Percentiles rank a stretch among this genome's conserved stretches.
Conservation (phyloP, 2,888 invertebrate species). For the Penaeus monodon region DNA sequence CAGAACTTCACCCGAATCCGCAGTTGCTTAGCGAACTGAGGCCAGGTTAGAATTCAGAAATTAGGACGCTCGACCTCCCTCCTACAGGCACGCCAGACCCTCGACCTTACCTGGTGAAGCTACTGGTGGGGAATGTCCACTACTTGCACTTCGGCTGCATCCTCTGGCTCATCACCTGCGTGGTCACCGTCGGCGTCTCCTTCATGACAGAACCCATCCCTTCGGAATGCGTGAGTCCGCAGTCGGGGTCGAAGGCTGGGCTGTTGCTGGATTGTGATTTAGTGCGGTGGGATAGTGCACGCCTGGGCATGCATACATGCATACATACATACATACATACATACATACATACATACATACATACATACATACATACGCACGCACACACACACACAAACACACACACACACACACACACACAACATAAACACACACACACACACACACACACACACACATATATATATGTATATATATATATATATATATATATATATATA, state of each 20-base stretch:
- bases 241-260: too few species aligned
- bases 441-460: not conserved
- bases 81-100: conserved; percentile 66
- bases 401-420: not conserved
- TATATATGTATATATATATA: not conserved
- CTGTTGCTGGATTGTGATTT: too few species aligned
- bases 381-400: not conserved
- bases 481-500: conserved; percentile 3
- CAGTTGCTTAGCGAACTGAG: too few species aligned
- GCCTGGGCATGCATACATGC: not conserved
- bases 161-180: conserved; percentile 70
- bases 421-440: not conserved
- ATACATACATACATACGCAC: not conserved
- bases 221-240: conserved; percentile 68
- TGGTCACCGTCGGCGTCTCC: conserved; percentile 70
- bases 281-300: not conserved
- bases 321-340: not conserved
- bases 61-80: not conserved
- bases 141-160: conserved; percentile 73
- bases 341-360: not conserved
- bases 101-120: conserved; percentile 68
- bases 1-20: too few species aligned
- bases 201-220: conserved; percentile 72
- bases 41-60: too few species aligned
- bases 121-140: conserved; percentile 68